These are phyloP conservation scores for Neodon shergylaensis DNA, from an alignment of 2,113 vertebrate genomes.

Conservation along the genomic window DNA sequence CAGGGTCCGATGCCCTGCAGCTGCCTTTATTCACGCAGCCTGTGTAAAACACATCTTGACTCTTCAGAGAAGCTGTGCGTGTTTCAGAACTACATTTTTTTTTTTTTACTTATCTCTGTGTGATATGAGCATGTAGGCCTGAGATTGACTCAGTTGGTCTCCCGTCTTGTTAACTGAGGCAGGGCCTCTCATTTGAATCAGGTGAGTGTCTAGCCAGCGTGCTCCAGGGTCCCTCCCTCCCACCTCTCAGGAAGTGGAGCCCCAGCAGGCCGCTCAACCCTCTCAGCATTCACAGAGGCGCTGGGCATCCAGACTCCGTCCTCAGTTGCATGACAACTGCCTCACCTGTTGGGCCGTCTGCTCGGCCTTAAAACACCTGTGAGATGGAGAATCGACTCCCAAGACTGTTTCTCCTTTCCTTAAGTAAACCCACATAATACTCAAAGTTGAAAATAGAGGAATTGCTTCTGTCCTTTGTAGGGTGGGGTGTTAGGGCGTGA, in stretches of 20 bases:
- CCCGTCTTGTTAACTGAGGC: not conserved
- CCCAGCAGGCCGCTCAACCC: not conserved
- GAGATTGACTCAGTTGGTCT: not conserved
- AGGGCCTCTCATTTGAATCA: not conserved
- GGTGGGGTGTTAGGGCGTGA: not conserved
- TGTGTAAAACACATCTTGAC: not conserved
- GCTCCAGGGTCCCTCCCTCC: not conserved
- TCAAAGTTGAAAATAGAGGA: not conserved
- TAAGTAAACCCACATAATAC: not conserved
- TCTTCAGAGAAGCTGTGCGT: not conserved
- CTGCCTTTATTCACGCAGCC: not conserved
- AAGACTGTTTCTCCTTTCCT: fast-evolving
- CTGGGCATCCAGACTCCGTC: not conserved
- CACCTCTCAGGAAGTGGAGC: too few relatives aligned
- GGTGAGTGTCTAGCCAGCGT: too few relatives aligned
- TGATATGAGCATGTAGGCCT: not conserved
- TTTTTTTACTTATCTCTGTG: not conserved
- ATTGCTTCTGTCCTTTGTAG: not conserved
- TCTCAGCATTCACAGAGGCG: not conserved
- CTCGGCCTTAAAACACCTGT: not conserved
- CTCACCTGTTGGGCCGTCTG: not conserved
- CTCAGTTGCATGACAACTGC: not conserved
- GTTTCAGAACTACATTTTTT: not conserved
- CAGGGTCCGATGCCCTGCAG: not conserved
- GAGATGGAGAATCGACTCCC: not conserved